Evolutionary conservation across 2,113 vertebrate genomes (phyloP), one percentile per base, ranked within the genome.

Genomic region (Neoarius graeffei): DNA sequence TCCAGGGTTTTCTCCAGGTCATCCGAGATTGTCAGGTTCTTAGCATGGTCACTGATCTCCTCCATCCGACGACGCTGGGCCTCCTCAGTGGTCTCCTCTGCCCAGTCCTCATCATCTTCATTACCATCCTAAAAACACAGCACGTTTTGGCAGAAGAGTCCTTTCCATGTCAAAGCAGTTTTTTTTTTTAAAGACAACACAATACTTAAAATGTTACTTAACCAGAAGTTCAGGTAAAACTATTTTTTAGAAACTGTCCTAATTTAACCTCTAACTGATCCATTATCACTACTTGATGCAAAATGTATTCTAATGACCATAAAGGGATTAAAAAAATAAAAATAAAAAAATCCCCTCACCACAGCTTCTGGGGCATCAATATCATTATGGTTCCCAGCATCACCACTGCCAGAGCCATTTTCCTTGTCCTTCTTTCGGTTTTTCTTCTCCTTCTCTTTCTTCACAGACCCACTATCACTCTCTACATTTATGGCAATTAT

Each of bases 391-490:
- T 91, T 95, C 91, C 96, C 91, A 91, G 96, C 87, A 93, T 97
- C 96, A 94, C 94, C 97, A 84, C 95, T 97, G 94, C 96, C 95
- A n/a, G 98, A 98, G 89, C 98, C 98, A 91, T 99, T 99, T 93
- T 99, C 98, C 93, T 99, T 99, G 94, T 98, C 98, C 90, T 99
- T 99, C 93, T 98, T 98, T 84, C 97, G 95, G 83, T 98, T 99
- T 94, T 98, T 99, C 94, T 99, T 99, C 88, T 99, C 97, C 80
- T 99, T 99, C 90, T 99, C 97, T 89, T 98, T 99, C 91, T 99
- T 99, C 71, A 94, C 98, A 93, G 97, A 96, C 92, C 96, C 95
- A 92, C 95, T 94, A 3, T 99, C 98, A 89, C 93, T 96, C 96
- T 99, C 98, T 99, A 86, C 13, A 76, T 62, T 76, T 35, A 42